Evolutionary conservation across 2,888 invertebrate species (phyloP), one percentile per base, ranked within the genome.

Genomic region (Cantharis lateralis): DNA sequence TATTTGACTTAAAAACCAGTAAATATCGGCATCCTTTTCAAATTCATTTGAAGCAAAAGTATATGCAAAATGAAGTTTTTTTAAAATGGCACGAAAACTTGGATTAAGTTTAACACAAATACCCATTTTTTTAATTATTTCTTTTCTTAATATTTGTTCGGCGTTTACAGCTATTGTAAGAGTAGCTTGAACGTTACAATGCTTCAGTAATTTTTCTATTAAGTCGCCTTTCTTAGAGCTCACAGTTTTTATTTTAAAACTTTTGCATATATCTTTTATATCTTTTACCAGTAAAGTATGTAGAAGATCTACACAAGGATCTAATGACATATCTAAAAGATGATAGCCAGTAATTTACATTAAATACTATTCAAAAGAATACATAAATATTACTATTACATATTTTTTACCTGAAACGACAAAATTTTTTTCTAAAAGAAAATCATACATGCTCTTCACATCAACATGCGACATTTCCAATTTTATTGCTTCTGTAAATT

Each of bases 31-130:
- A 10, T 83, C 80, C 63, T 82, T 81, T 5, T 77, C 62, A 68
- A 84, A 81, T 18, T 80, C 80, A 1, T 79, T 72, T 75, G 85
- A 85, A 18, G 84, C 82, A 70, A 85, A 85, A 24, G 85, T 84
- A 70, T 83, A 85, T 62, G 86, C 77, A 15, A 85, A 64, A 80
- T 83, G 86, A 10, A 82, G 70, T 72, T 83, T 82, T 72, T 82
- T 77, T 26, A 87, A 82, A 10, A 82, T 76, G 10, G 83, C 78
- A 62, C 75, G 74, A 15, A 84, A 76, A 15, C 75, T 68, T 15
- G 81, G 72, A 26, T 80, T 82, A 10, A 87, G 74, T 79, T 84
- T 85, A 5, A 86, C 74, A 69, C 83, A 83, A 16, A 76, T 76
- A 15, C 86, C 86, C 80, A 87, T 78, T 79, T 82, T 81, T 16